A percentile compares a stretch with the other conserved stretches of the same genome.
Evolutionary conservation across 2,113 vertebrate species (phyloP).

Genomic region (Campylorhamphus procurvoides): DNA sequence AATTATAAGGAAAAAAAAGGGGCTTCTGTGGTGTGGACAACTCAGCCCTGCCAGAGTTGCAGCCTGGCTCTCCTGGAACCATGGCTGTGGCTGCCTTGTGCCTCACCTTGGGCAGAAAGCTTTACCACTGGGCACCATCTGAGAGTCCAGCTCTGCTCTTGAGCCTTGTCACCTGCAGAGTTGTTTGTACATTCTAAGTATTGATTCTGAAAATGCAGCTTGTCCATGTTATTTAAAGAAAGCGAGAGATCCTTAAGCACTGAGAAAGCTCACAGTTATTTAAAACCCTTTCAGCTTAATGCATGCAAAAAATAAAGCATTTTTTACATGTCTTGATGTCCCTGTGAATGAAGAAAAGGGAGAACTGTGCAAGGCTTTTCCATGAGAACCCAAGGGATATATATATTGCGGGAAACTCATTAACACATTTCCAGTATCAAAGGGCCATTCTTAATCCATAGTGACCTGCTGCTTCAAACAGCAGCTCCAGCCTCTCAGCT

Average conservation of each 20-base stretch:
- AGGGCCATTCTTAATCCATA: background rate
- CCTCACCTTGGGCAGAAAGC: background rate
- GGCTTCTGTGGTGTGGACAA: background rate
- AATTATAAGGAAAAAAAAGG: background rate
- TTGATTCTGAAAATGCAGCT: background rate
- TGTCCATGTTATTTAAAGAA: background rate
- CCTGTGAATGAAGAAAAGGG: background rate
- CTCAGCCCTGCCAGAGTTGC: background rate
- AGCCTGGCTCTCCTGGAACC: background rate
- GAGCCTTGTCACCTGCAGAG: background rate
- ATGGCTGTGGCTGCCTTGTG: background rate
- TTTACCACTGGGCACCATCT: background rate
- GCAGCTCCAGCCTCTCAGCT: background rate
- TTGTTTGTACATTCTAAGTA: background rate
- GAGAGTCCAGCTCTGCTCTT: background rate
- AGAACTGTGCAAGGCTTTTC: background rate
- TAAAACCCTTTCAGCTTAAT: background rate
- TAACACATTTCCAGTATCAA: slow-evolving; percentile 15
- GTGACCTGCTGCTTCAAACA: background rate
- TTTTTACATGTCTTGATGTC: background rate
- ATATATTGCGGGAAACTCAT: background rate
- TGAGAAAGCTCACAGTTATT: background rate
- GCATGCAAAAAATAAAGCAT: background rate
- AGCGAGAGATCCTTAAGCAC: background rate
- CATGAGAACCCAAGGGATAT: background rate